Evolutionary conservation across 2,113 vertebrate genomes (phyloP), one percentile per base, ranked within the genome.

Genomic region (Heptranchias perlo): DNA sequence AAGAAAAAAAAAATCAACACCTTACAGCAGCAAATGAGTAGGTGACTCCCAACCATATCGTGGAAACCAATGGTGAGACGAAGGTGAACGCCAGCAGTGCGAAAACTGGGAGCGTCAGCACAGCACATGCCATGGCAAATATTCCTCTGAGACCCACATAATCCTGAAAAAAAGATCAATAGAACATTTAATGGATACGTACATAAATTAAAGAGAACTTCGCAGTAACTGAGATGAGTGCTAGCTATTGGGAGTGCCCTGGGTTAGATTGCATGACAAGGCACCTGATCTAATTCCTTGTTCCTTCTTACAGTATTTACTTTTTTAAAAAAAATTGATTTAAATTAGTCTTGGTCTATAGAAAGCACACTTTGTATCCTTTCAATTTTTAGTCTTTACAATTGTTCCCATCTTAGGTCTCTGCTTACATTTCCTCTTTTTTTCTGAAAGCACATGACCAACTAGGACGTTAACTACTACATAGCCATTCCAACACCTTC

Each of bases 1-100:
- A 4, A 91, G 11, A n/a, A 1, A 76, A 35, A 89, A 52, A 78
- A 78, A 82, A 82, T 44, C 13, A 44, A 11, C 86, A 14, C 97
- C 98, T 98, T 96, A 98, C 97, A 65, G 98, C 98, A 96, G 98
- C 98, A 13, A 98, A 98, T 28, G 98, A 98, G 96, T 98, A 98
- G 25, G 98, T 98, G 96, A 98, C 96, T 5, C 98, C 98, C 28
- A 98, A 96, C 98, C 98, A 98, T 93, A 97, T 69, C 95, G 98
- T 98, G 78, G 96, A 98, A 93, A 98, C 97, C 23, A 98, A 97
- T 0, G 97, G 98, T 52, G 98, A 97, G 69, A 98, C 97, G 6
- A 98, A 98, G 0, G 96, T 98, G 97, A 98, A 98, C 6, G 98
- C 98, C 97, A 98, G 96, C 47, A 98, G 97, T 61, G 97, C 96